These are phyloP conservation scores for Calliscelio sp. DNA, from an alignment of 2,888 invertebrate species.

Conservation along the genomic window DNA sequence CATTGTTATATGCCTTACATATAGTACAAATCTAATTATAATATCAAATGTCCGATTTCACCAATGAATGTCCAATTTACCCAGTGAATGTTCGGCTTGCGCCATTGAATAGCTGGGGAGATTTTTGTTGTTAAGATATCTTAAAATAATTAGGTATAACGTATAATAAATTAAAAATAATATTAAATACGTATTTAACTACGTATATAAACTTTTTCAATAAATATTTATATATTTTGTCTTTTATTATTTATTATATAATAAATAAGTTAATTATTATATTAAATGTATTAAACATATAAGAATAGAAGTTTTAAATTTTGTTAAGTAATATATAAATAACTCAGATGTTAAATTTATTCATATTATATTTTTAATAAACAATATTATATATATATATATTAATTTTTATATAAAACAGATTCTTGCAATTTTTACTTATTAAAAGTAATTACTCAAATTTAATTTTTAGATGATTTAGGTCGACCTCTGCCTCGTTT, in stretches of 20 bases:
- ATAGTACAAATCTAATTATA: background rate
- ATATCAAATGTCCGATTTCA: background rate
- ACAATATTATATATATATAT: background rate
- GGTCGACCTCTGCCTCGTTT: conserved; percentile 29
- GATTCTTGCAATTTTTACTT: background rate
- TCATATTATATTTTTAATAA: background rate
- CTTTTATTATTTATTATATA: background rate
- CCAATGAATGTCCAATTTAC: background rate
- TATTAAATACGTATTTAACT: background rate
- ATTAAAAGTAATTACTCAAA: background rate
- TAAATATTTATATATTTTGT: background rate
- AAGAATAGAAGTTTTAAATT: too few species aligned
- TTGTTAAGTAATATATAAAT: too few species aligned
- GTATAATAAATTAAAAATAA: background rate
- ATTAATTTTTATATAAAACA: too few species aligned
- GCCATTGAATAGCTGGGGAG: background rate
- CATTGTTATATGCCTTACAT: background rate
- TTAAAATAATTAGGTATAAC: background rate
- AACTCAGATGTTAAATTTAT: background rate
- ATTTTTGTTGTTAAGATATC: background rate
- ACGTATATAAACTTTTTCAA: background rate
- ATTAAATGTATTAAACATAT: background rate
- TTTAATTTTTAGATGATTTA: background rate
- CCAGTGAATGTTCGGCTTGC: background rate
- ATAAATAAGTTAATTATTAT: background rate